Evolutionary conservation across 2,888 invertebrate genomes (phyloP).

Genomic region (Lottia scabra): DNA sequence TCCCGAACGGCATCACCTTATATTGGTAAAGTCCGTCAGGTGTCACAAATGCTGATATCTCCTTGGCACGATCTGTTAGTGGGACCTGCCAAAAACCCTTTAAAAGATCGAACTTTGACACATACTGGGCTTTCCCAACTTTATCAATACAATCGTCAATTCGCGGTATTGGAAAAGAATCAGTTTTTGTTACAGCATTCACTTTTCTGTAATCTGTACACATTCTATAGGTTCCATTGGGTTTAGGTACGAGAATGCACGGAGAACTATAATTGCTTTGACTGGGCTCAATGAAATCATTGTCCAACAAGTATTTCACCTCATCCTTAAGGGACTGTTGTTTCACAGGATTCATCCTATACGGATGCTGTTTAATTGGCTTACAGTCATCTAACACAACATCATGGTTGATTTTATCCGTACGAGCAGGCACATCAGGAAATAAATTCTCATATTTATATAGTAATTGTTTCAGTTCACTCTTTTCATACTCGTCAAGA

Average conservation of each 20-base stretch:
- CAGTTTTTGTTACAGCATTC: constrained; percentile 38
- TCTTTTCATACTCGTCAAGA: neutral
- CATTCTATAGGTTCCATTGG: constrained; percentile 28
- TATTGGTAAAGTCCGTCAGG: constrained; percentile 29
- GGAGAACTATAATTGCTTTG: constrained; percentile 40
- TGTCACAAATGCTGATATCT: constrained; percentile 38
- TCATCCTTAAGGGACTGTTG: constrained; percentile 24
- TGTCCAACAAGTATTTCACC: constrained; percentile 33
- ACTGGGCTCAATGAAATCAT: constrained; percentile 40
- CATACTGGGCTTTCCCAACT: constrained; percentile 34
- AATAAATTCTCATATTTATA: constrained; percentile 10
- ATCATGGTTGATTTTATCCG: constrained; percentile 12
- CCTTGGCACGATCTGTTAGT: constrained; percentile 32
- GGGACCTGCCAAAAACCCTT: constrained; percentile 34
- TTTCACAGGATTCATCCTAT: constrained; percentile 22
- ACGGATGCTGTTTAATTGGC: constrained; percentile 22
- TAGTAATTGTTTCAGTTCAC: constrained; percentile 3
- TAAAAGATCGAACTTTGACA: constrained; percentile 28
- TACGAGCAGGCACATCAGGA: constrained; percentile 14
- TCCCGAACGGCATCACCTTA: constrained; percentile 39
- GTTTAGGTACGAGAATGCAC: constrained; percentile 34
- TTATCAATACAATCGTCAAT: constrained; percentile 43
- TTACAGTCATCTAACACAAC: constrained; percentile 15
- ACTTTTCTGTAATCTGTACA: constrained; percentile 41
- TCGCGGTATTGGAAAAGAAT: constrained; percentile 38